Evolutionary conservation across 2,797 vertebrate species (phyloP).

Genomic region (Sus cebifrons): DNA sequence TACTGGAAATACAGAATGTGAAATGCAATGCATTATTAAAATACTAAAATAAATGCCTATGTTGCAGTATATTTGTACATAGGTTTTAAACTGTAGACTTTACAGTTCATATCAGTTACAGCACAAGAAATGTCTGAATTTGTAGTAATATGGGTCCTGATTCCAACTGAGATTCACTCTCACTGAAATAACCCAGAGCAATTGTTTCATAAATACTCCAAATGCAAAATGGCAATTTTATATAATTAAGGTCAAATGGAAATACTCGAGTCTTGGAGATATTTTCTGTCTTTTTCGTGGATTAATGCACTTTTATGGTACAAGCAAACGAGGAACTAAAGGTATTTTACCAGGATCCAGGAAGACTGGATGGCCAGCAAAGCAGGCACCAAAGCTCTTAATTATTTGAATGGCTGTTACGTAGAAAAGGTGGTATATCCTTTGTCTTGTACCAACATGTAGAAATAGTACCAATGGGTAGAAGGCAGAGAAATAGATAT

Average conservation of each 20-base stretch:
- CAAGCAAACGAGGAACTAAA: neutral
- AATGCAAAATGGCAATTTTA: constrained; percentile 7
- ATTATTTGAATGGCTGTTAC: neutral
- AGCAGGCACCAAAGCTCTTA: neutral
- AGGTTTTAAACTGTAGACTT: neutral
- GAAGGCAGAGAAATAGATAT: neutral
- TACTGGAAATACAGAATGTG: constrained; percentile 13
- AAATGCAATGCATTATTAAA: constrained; percentile 9
- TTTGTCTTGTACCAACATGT: neutral
- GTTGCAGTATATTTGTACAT: neutral
- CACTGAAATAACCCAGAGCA: neutral
- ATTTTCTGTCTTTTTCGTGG: constrained; percentile 19
- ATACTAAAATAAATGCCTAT: neutral
- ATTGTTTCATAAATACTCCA: neutral
- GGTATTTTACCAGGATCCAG: neutral
- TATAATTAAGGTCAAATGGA: constrained; percentile 46
- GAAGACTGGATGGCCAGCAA: neutral
- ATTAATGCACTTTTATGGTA: neutral
- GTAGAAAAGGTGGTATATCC: neutral
- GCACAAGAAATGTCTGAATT: constrained; percentile 12
- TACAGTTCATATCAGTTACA: neutral
- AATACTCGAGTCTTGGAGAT: neutral
- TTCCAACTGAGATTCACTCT: neutral
- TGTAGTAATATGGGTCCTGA: neutral
- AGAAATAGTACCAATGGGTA: neutral